phyloP scores from a whole-genome alignment of 1,140 invertebrate species.

The Trachymyrmex septentrionalis region DNA sequence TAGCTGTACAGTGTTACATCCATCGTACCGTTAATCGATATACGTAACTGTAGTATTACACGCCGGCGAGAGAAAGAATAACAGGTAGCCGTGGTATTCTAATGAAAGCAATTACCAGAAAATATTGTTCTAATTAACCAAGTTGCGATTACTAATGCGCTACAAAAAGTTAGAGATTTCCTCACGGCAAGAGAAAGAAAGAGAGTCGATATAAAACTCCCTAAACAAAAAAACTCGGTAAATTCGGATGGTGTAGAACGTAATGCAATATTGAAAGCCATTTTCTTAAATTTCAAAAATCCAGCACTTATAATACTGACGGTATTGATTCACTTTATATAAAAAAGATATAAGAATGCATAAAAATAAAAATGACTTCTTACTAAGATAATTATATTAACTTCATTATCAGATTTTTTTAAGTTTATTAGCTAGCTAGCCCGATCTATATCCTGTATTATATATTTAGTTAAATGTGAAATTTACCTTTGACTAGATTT shows the following conservation, averaged over 20 bases:
- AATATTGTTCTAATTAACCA: constrained; percentile 67
- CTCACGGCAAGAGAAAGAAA: neutral
- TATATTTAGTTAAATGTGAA: neutral
- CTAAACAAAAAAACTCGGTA: constrained; percentile 4
- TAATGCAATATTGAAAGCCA: neutral
- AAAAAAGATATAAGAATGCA: neutral
- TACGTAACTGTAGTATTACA: constrained; percentile 62
- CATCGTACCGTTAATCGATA: constrained; percentile 58
- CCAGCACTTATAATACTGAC: neutral
- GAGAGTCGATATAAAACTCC: neutral
- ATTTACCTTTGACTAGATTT: too few relatives aligned
- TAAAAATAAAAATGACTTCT: neutral
- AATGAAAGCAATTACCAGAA: constrained; percentile 68
- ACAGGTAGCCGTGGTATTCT: constrained; percentile 31
- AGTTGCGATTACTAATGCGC: constrained; percentile 58
- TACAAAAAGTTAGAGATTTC: constrained; percentile 57
- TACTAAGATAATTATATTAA: neutral
- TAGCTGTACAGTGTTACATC: constrained; percentile 23
- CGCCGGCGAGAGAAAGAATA: constrained; percentile 59
- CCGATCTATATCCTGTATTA: neutral
- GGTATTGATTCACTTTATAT: neutral
- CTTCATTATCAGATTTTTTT: neutral
- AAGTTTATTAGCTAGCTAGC: neutral
- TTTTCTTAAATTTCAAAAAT: neutral
- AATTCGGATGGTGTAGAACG: constrained; percentile 19